Evolutionary conservation across 2,888 invertebrate species (phyloP).

Genomic region (Chloromyia formosa): DNA sequence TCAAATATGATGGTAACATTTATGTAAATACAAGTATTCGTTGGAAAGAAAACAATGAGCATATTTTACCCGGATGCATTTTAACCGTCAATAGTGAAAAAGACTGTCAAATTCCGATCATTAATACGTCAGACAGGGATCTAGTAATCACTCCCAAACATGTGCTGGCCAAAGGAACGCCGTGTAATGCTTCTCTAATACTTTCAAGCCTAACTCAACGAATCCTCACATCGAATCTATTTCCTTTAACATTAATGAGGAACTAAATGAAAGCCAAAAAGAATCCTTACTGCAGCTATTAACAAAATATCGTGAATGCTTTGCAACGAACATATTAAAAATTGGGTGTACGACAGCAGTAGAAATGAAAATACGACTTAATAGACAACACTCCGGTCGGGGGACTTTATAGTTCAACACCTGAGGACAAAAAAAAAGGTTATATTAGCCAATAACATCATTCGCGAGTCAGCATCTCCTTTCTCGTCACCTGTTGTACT

Average conservation of each 20-base stretch:
- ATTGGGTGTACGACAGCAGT: slow-evolving; percentile 13
- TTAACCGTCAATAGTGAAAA: neutral
- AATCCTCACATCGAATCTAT: too few species aligned
- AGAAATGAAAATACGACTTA: slow-evolving; percentile 1
- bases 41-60: neutral
- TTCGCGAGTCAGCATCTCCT: slow-evolving; percentile 28
- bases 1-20: neutral
- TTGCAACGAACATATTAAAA: neutral
- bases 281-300: neutral
- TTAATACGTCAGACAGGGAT: neutral
- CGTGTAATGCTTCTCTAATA: slow-evolving; percentile 9
- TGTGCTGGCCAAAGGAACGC: neutral
- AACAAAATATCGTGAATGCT: slow-evolving; percentile 4
- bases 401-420: neutral
- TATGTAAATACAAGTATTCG: neutral
- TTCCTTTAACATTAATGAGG: too few species aligned
- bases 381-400: neutral
- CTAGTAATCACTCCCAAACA: neutral
- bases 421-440: neutral
- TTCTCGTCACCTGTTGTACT: slow-evolving; percentile 40
- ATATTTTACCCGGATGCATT: neutral
- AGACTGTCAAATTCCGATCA: neutral
- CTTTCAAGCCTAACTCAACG: too few species aligned
- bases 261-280: neutral
- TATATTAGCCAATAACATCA: neutral